These are phyloP conservation scores for Drepanosiphum platanoidis DNA, from an alignment of 2,888 invertebrate genomes.

Conservation along the genomic window DNA sequence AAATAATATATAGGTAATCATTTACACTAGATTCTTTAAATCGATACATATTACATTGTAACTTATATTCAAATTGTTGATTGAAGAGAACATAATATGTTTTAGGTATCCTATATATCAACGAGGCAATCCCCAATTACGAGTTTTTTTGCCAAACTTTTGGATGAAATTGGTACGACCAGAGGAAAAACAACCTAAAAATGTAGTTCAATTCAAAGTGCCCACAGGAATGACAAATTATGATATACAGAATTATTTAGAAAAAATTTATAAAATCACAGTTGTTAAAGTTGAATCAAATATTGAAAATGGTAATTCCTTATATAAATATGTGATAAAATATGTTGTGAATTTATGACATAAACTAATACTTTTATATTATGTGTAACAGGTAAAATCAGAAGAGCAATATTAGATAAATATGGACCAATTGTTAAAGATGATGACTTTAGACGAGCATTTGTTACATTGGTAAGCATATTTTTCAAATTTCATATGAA, in stretches of 20 bases:
- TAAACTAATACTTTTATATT: neutral
- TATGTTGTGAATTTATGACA: neutral
- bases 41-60: neutral
- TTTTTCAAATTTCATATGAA: neutral
- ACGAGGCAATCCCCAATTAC: conserved; percentile 91
- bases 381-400: conserved; percentile 33
- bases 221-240: conserved; percentile 92
- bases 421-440: conserved; percentile 79
- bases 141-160: conserved; percentile 94
- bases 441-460: conserved; percentile 84
- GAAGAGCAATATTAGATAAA: conserved; percentile 67
- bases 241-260: conserved; percentile 92
- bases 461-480: conserved; percentile 72
- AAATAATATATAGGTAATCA: too few species aligned
- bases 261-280: conserved; percentile 92
- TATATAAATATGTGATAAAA: neutral
- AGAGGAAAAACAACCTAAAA: conserved; percentile 74
- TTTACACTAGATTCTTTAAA: neutral
- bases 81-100: neutral
- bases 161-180: conserved; percentile 93
- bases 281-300: conserved; percentile 81
- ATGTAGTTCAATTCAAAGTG: conserved; percentile 87
- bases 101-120: conserved; percentile 90
- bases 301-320: conserved; percentile 75
- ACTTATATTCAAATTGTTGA: neutral